Conservation (phyloP, 2,888 invertebrate species). For the Hartigia nigra region DNA sequence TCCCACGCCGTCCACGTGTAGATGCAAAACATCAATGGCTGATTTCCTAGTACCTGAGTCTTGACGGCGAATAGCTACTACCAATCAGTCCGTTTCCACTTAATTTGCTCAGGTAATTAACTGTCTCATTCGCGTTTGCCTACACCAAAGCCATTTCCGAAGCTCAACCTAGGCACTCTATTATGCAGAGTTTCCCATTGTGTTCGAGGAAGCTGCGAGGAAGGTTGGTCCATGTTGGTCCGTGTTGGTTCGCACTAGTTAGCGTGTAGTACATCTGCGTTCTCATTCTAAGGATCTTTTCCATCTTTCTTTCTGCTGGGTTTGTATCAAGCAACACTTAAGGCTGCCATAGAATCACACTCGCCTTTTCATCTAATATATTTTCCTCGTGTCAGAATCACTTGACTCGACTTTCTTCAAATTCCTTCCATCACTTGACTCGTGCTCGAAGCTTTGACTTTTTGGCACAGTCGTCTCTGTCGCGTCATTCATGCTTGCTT, state of each 20-base stretch:
- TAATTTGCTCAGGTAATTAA: conserved; percentile 63
- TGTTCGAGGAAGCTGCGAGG: conserved; percentile 46
- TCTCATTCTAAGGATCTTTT: not conserved
- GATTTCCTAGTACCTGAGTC: not conserved
- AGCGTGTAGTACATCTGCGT: not conserved
- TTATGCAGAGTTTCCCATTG: conserved; percentile 57
- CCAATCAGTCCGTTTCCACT: conserved; percentile 63
- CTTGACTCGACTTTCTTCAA: not conserved
- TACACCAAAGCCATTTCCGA: conserved; percentile 50
- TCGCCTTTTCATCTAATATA: not conserved
- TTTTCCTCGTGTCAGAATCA: not conserved
- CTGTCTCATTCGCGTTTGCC: conserved; percentile 54
- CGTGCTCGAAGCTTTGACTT: not conserved
- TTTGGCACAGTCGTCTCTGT: not conserved
- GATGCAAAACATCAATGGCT: not conserved
- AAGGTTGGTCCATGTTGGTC: not conserved
- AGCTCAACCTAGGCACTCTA: conserved; percentile 53
- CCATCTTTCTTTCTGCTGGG: not conserved
- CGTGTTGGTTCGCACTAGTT: not conserved
- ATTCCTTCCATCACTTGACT: not conserved
- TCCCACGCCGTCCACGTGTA: not conserved
- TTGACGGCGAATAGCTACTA: conserved; percentile 15
- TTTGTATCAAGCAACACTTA: not conserved
- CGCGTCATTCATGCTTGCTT: not conserved
- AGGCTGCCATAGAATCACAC: not conserved